Conservation (phyloP, 1,140 invertebrate genomes). For the Drosophila carrolli region DNA sequence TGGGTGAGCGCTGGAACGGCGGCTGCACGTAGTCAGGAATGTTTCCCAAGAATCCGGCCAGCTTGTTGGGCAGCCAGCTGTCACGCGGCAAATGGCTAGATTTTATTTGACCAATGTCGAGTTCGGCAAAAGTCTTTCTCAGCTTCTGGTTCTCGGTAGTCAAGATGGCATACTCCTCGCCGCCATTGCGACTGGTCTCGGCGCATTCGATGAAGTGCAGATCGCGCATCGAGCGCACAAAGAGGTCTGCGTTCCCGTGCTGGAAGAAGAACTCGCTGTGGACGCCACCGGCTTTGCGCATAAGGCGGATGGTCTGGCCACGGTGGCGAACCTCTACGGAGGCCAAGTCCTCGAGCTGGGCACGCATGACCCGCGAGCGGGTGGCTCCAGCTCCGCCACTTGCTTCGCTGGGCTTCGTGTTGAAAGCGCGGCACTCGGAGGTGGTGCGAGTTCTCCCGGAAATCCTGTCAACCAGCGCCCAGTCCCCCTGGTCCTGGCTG, state of each 20-base stretch:
- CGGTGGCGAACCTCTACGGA: slow-evolving; percentile 88
- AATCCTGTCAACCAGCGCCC: slow-evolving; percentile 92
- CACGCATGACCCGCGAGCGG: slow-evolving; percentile 87
- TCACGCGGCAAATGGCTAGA: slow-evolving; percentile 53
- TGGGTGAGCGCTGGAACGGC: slow-evolving; percentile 89
- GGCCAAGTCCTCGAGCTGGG: slow-evolving; percentile 88
- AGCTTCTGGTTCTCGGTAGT: slow-evolving; percentile 87
- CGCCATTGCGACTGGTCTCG: slow-evolving; percentile 33
- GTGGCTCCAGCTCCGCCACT: slow-evolving; percentile 23
- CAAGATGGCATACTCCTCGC: slow-evolving; percentile 69
- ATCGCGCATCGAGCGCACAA: slow-evolving; percentile 88
- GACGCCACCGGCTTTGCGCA: slow-evolving; percentile 89
- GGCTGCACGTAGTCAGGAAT: slow-evolving; percentile 78
- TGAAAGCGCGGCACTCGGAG: slow-evolving; percentile 85
- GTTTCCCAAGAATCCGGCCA: slow-evolving; percentile 70
- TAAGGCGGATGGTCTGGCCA: slow-evolving; percentile 89
- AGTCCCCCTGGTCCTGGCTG: slow-evolving; percentile 90
- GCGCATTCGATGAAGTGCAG: slow-evolving; percentile 70
- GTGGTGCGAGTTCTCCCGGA: slow-evolving; percentile 85
- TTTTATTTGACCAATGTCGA: slow-evolving; percentile 87
- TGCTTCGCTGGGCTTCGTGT: slow-evolving; percentile 64
- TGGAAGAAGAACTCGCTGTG: slow-evolving; percentile 94
- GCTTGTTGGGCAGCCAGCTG: slow-evolving; percentile 79
- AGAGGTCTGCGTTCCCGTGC: slow-evolving; percentile 92
- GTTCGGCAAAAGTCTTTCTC: slow-evolving; percentile 93